Conservation (phyloP, 2,888 invertebrate genomes). For the Physocephala rufipes region DNA sequence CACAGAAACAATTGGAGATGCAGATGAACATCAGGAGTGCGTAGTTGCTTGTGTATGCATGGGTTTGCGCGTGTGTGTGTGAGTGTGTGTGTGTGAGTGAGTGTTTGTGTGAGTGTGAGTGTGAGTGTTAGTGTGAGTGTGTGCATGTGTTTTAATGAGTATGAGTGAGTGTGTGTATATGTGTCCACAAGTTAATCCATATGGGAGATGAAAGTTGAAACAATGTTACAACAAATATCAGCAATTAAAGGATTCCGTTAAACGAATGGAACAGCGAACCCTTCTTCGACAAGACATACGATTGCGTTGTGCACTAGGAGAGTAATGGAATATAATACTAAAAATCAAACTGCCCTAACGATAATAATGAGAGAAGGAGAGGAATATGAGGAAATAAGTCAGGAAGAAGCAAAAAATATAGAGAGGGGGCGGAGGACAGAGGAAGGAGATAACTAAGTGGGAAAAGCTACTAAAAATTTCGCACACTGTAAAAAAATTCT, state of each 20-base stretch:
- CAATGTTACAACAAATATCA: slow-evolving; percentile 26
- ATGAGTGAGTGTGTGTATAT: slow-evolving; percentile 37
- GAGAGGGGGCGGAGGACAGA: not conserved
- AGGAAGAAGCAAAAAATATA: not conserved
- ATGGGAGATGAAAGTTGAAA: slow-evolving; percentile 46
- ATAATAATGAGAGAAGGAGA: not conserved
- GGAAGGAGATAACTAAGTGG: too few relatives aligned
- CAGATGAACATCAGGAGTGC: not conserved
- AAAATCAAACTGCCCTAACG: not conserved
- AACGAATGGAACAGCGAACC: not conserved
- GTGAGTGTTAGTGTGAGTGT: slow-evolving; percentile 35
- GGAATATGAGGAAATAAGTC: not conserved
- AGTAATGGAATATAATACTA: not conserved
- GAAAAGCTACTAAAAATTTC: not conserved
- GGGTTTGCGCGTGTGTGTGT: too few relatives aligned
- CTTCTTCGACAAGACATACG: not conserved
- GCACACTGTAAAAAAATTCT: too few relatives aligned
- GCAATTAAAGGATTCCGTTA: slow-evolving; percentile 10
- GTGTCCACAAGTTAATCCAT: slow-evolving; percentile 52
- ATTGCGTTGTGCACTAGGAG: not conserved
- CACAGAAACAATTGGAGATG: not conserved
- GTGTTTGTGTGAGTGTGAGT: not conserved
- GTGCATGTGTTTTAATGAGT: not conserved
- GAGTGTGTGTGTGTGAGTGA: too few relatives aligned
- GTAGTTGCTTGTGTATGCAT: not conserved